These are phyloP conservation scores for Sebastes trivittatus DNA, from an alignment of 2,797 vertebrate genomes.

Conservation along the genomic window DNA sequence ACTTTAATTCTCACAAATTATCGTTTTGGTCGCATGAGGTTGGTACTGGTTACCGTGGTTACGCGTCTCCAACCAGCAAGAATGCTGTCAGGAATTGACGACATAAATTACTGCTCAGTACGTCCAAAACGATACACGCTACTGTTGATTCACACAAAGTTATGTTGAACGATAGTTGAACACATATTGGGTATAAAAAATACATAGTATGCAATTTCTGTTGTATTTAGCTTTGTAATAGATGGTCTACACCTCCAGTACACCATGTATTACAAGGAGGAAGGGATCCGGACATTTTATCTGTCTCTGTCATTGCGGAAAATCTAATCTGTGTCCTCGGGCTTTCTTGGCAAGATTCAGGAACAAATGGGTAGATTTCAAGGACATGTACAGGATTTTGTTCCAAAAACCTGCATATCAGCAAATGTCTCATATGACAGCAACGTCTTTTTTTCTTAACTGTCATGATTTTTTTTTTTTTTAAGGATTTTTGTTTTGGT, in stretches of 20 bases:
- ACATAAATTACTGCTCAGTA: too few species aligned
- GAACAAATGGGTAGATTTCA: not conserved
- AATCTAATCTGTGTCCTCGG: slow-evolving; percentile 3
- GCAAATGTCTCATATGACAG: not conserved
- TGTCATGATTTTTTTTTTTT: not conserved
- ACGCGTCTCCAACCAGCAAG: too few species aligned
- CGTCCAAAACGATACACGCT: too few species aligned
- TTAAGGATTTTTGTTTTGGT: not conserved
- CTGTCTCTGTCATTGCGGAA: not conserved
- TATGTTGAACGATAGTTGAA: too few species aligned
- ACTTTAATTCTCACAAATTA: too few species aligned
- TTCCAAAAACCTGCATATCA: not conserved
- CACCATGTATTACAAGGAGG: not conserved
- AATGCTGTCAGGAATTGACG: too few species aligned
- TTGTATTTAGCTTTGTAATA: not conserved
- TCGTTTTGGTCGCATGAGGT: too few species aligned
- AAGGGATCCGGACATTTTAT: not conserved
- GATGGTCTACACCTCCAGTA: not conserved
- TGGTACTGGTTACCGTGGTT: too few species aligned
- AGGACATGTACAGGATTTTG: not conserved
- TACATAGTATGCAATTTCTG: too few species aligned
- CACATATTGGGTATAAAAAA: too few species aligned
- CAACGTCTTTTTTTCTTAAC: not conserved
- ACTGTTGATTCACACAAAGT: too few species aligned
- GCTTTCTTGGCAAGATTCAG: not conserved